Conservation (phyloP, 2,797 vertebrate species). For the Tangara arthus region DNA sequence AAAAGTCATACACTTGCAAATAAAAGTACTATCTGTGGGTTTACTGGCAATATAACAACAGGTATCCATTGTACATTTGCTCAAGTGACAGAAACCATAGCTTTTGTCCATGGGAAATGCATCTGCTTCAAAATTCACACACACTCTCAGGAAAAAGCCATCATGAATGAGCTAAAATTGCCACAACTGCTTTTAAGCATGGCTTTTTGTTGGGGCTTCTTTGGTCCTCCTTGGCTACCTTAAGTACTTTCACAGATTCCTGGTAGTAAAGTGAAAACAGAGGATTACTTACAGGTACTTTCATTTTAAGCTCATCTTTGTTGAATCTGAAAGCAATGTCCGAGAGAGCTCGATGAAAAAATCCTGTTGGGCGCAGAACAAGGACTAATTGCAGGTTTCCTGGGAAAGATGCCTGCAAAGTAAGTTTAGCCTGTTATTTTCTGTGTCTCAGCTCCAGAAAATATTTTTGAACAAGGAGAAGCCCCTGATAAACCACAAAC, state of each 20-base stretch:
- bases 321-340: conserved; percentile 93
- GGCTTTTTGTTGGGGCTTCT: background rate
- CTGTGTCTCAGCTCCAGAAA: background rate
- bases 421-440: background rate
- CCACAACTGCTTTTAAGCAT: background rate
- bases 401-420: conserved; percentile 90
- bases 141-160: background rate
- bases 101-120: background rate
- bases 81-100: background rate
- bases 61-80: background rate
- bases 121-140: background rate
- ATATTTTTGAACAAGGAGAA: background rate
- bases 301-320: conserved; percentile 99
- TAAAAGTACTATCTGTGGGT: background rate
- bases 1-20: background rate
- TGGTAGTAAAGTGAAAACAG: background rate
- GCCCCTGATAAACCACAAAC: background rate
- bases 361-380: conserved; percentile 88
- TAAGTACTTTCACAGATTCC: background rate
- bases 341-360: conserved; percentile 88
- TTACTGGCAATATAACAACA: background rate
- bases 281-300: conserved; percentile 88
- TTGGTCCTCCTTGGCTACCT: background rate
- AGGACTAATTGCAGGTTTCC: conserved; percentile 95
- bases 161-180: background rate